A percentile compares a stretch with the other conserved stretches of the same genome.
Conservation (phyloP, 2,888 invertebrate species). For the Biston stratarius region DNA sequence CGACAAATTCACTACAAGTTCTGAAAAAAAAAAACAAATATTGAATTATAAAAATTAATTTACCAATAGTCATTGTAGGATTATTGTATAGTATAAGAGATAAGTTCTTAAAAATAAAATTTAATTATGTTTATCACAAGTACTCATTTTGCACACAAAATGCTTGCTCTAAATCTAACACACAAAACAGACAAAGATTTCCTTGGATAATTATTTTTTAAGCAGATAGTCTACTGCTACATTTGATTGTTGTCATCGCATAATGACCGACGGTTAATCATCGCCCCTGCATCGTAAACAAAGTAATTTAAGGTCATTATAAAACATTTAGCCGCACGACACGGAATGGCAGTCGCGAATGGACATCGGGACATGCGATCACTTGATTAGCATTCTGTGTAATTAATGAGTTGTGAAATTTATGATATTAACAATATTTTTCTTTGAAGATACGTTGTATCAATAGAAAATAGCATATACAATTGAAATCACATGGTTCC, state of each 20-base stretch:
- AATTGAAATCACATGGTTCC: too few species aligned
- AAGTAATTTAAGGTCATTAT: conserved; percentile 57
- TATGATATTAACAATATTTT: background rate
- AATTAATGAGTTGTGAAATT: conserved; percentile 18
- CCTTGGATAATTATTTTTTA: background rate
- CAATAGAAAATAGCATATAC: background rate
- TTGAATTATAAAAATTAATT: too few species aligned
- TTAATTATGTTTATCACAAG: background rate
- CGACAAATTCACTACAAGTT: too few species aligned
- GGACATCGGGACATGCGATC: conserved; percentile 29
- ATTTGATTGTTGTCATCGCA: conserved; percentile 21
- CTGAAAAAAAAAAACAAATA: too few species aligned
- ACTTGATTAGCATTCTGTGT: conserved; percentile 28
- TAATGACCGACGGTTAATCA: conserved; percentile 17
- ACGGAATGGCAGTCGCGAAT: conserved; percentile 21
- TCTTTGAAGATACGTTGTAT: background rate
- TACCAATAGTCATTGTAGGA: too few species aligned
- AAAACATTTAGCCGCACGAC: conserved; percentile 60
- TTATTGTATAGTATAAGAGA: too few species aligned
- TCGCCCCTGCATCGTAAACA: conserved; percentile 44
- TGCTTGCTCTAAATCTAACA: too few species aligned
- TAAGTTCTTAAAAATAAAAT: background rate
- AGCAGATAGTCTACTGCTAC: background rate
- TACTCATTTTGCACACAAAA: too few species aligned
- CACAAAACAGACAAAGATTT: too few species aligned